Base-by-base conservation (phyloP, 2,797 vertebrate species). In the Sphenopsis melanotis region DNA sequence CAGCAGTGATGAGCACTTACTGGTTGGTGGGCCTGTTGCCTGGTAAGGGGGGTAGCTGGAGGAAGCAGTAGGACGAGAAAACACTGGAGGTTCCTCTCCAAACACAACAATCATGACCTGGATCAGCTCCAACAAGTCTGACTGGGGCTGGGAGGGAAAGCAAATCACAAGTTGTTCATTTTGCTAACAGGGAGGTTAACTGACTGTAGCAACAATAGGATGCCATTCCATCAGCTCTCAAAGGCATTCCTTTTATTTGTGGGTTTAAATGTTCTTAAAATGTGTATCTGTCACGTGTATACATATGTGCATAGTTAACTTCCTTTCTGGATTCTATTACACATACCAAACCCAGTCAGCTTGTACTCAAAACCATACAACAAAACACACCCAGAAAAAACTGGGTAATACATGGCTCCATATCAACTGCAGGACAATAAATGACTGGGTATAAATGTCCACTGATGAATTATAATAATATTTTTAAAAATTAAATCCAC, bases 21-120 rank as follows among this genome's bases (percentile, higher is more conserved):
- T 96, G 86, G 99, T 99, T 53, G 99, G 99, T 64, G 99, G 99
- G 93, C 99, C 99, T 21, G 99, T 98, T 64, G 99, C 98, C 95
- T 99, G 99, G 96, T 99, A 99, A 4, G 98, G 96, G 76, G 98
- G 98, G 89, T 99, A 99, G 24, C 98, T 98, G 17, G 99, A 97
- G 20, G 98, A 98, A 90, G 97, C 65, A 3, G 98, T 98, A 23
- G 99, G 99, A 19, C 99, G 98, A 53, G 99, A 99, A 97, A 99
- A 99, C 69, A 99, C 99, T 1, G 99, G 99, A 77, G 99, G 99
- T 80, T 99, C 99, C 15, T 99, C 99, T 91, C 99, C 99, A 97
- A 99, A 99, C 83, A 99, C 99, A 80, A 99, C 99, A 77, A 99
- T 99, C 99, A 99, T 99, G 94, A 99, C 99, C 96, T 99, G 99